Conservation (phyloP, 2,797 vertebrate species). For the Somateria mollissima region DNA sequence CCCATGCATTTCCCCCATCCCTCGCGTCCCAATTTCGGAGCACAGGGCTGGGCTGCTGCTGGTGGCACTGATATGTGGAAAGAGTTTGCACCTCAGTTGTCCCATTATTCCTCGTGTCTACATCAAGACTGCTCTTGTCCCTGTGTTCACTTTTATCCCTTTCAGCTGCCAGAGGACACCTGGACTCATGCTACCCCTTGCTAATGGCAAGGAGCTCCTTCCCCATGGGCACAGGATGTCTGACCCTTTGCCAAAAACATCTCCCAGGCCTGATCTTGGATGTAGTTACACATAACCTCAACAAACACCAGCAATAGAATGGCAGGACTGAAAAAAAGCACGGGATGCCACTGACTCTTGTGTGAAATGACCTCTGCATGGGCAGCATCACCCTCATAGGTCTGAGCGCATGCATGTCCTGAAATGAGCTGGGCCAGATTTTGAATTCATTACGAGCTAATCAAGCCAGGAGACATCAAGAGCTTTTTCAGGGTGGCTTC, state of each 20-base stretch:
- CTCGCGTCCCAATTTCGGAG: not conserved
- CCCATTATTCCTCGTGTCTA: not conserved
- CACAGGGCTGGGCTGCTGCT: not conserved
- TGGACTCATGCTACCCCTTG: not conserved
- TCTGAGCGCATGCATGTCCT: not conserved
- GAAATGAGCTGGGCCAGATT: not conserved
- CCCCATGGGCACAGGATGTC: not conserved
- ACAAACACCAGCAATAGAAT: not conserved
- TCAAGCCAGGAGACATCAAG: not conserved
- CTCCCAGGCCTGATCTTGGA: not conserved
- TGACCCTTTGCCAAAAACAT: not conserved
- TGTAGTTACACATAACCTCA: not conserved
- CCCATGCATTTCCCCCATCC: rapidly evolving
- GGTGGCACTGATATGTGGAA: not conserved
- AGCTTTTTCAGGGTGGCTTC: not conserved
- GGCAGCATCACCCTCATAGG: rapidly evolving
- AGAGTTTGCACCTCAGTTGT: not conserved
- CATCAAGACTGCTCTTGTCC: not conserved
- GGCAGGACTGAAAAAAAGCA: not conserved
- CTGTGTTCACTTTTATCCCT: not conserved
- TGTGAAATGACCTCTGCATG: not conserved
- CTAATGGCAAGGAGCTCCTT: not conserved
- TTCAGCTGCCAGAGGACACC: not conserved
- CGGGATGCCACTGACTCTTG: not conserved
- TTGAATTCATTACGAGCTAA: not conserved